These are phyloP conservation scores for Clarias batrachus DNA, from an alignment of 2,113 vertebrate species.

Conservation along the genomic window DNA sequence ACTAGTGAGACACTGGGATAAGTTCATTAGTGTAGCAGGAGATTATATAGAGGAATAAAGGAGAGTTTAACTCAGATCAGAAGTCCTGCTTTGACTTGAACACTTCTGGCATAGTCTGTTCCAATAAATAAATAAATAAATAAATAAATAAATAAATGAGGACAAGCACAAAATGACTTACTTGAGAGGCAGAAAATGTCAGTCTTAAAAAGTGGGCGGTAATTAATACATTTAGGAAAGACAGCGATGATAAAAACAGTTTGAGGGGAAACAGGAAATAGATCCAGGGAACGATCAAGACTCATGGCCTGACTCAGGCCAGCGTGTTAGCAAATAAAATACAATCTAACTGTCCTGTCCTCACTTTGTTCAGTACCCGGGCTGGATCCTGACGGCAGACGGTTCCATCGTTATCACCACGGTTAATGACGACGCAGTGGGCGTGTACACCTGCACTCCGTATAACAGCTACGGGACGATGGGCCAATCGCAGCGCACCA, in stretches of 20 bases:
- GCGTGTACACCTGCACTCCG: conserved; percentile 83
- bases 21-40: no score
- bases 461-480: conserved; percentile 88
- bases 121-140: no score
- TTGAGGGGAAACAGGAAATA: neutral
- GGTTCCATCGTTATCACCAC: conserved; percentile 82
- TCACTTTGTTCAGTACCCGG: conserved; percentile 76
- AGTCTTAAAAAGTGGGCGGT: neutral
- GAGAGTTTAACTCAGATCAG: no score
- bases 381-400: conserved; percentile 79
- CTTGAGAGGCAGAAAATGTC: neutral
- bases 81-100: no score
- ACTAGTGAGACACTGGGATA: no score
- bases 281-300: neutral
- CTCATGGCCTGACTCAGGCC: neutral
- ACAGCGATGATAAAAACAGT: neutral
- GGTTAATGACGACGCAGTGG: conserved; percentile 84
- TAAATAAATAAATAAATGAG: no score
- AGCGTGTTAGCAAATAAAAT: neutral
- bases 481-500: conserved; percentile 78
- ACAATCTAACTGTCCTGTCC: neutral
- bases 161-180: neutral
- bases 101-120: no score
- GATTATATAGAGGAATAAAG: no score
- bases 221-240: neutral